These are phyloP conservation scores for Panorpa germanica DNA, from an alignment of 2,888 invertebrate genomes.

Conservation along the genomic window DNA sequence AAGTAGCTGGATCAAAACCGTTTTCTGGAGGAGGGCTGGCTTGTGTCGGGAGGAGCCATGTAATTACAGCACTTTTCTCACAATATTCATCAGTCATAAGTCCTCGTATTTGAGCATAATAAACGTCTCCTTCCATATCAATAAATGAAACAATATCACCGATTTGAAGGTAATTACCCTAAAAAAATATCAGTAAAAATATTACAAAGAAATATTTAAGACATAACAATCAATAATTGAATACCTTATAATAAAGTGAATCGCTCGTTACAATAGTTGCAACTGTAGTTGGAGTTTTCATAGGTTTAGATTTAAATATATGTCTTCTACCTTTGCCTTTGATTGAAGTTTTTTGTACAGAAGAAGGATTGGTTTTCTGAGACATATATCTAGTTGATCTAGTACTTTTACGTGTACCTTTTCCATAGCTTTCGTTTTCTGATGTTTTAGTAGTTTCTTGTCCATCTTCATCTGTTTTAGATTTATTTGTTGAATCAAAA, in stretches of 20 bases:
- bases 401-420: conserved; percentile 18
- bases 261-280: conserved; percentile 68
- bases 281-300: conserved; percentile 63
- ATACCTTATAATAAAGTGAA: conserved; percentile 54
- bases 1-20: conserved; percentile 74
- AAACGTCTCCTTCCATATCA: conserved; percentile 56
- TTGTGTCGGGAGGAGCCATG: conserved; percentile 79
- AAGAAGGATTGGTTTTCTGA: conserved; percentile 15
- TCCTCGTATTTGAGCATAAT: conserved; percentile 80
- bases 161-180: conserved; percentile 66
- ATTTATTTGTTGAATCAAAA: conserved; percentile 30
- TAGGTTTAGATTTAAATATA: conserved; percentile 59
- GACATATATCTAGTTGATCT: conserved; percentile 15
- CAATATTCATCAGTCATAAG: conserved; percentile 83
- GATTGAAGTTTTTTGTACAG: conserved; percentile 27
- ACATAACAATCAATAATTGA: neutral
- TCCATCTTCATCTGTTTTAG: conserved; percentile 19
- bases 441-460: conserved; percentile 15
- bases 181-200: conserved; percentile 13
- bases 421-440: conserved; percentile 14
- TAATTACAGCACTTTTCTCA: conserved; percentile 79
- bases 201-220: neutral
- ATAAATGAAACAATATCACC: conserved; percentile 81
- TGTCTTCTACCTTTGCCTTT: conserved; percentile 60
- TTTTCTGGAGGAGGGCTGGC: conserved; percentile 58